Conservation (phyloP, 2,113 vertebrate species). For the Burhinus bistriatus region DNA sequence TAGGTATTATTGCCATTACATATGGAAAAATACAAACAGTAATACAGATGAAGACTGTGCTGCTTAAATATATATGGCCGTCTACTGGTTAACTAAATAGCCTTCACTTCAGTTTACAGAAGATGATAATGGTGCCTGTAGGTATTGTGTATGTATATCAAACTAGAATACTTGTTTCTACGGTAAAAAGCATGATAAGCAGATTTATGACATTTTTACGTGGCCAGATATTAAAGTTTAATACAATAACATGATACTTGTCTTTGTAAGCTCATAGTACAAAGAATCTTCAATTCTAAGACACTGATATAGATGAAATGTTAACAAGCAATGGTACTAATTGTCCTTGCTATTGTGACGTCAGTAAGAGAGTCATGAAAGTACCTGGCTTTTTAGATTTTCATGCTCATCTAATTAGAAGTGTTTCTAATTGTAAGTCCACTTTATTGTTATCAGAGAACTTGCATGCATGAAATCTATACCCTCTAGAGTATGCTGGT, state of each 20-base stretch:
- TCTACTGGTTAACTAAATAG: neutral
- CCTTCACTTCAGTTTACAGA: neutral
- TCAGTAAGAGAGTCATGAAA: neutral
- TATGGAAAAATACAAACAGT: neutral
- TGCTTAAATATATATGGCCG: neutral
- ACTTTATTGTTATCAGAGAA: neutral
- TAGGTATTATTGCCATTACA: neutral
- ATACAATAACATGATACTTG: neutral
- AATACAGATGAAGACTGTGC: too few species aligned
- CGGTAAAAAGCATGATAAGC: neutral
- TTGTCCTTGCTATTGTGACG: neutral
- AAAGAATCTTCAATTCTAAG: neutral
- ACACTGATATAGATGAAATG: rapidly evolving
- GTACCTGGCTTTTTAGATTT: neutral
- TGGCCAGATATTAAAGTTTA: neutral
- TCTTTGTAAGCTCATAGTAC: neutral
- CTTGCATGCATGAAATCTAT: neutral
- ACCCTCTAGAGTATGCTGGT: neutral
- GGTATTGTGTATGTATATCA: neutral
- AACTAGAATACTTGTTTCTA: neutral
- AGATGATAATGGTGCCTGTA: neutral
- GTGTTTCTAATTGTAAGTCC: neutral
- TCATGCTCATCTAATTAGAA: neutral
- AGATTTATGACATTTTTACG: neutral
- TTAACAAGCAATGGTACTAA: neutral